phyloP scores from a whole-genome alignment of 2,113 vertebrate species.

The Alouatta palliata region DNA sequence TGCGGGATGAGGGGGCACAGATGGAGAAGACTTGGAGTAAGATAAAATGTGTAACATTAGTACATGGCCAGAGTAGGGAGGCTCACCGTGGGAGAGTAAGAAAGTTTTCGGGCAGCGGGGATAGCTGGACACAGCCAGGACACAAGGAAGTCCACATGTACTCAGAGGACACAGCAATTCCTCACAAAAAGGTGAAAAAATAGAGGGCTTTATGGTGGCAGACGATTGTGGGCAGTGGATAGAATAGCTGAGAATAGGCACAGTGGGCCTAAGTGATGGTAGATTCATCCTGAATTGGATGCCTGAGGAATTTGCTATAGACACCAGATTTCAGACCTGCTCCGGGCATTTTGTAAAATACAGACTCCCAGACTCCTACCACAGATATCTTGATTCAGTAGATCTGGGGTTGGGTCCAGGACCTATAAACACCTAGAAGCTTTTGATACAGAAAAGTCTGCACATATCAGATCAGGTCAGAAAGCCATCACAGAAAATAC shows the following conservation, averaged over 20 bases:
- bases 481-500: neutral
- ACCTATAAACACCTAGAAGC: neutral
- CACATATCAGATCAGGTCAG: too few species aligned
- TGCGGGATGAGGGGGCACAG: neutral
- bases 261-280: neutral
- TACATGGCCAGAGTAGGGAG: accelerated
- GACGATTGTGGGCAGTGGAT: neutral
- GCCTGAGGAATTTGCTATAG: neutral
- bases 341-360: neutral
- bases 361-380: neutral
- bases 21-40: neutral
- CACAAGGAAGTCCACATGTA: accelerated
- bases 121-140: neutral
- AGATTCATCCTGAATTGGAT: neutral
- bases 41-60: neutral
- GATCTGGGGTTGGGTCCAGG: neutral
- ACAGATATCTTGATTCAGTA: neutral
- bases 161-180: neutral
- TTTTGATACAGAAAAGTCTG: neutral
- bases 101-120: neutral
- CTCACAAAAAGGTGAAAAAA: neutral
- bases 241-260: neutral
- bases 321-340: neutral
- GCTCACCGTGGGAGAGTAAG: neutral
- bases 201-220: neutral